A percentile compares a stretch with the other conserved stretches of the same genome.
phyloP scores from a whole-genome alignment of 2,113 vertebrate genomes.

The Centropus bengalensis region DNA sequence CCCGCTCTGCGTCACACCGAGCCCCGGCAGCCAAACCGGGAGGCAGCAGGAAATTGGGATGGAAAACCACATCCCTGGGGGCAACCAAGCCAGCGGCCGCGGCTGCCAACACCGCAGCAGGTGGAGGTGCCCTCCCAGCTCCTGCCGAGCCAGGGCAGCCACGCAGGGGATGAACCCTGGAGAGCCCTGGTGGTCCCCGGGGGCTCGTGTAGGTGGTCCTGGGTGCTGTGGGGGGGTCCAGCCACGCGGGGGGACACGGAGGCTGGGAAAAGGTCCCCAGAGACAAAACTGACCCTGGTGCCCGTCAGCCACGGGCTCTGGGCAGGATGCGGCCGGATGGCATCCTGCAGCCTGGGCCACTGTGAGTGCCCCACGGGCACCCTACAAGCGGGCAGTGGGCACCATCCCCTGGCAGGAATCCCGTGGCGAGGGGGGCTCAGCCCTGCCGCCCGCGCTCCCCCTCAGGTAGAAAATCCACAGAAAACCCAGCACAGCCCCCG shows the following conservation, averaged over 20 bases:
- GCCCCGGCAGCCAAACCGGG: neutral
- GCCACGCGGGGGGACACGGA: rapidly evolving
- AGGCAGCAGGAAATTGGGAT: neutral
- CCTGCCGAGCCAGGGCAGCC: neutral
- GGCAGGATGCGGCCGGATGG: neutral
- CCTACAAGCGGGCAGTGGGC: neutral
- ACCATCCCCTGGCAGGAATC: neutral
- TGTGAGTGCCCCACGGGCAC: neutral
- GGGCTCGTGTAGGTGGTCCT: neutral
- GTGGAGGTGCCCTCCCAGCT: neutral
- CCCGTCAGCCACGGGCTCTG: neutral
- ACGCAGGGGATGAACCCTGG: rapidly evolving
- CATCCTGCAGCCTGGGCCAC: neutral
- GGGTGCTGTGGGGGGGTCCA: too few species aligned
- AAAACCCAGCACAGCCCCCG: too few species aligned
- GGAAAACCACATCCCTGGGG: neutral
- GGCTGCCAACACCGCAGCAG: rapidly evolving
- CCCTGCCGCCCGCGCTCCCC: neutral
- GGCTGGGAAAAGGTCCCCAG: neutral
- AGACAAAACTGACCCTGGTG: neutral
- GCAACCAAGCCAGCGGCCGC: too few species aligned
- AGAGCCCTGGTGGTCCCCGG: neutral
- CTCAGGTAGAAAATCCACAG: neutral
- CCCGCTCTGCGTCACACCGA: rapidly evolving
- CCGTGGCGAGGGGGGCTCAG: rapidly evolving